Evolutionary conservation across 2,113 vertebrate genomes (phyloP), one percentile per base, ranked within the genome.

Genomic region (Chlamydotis undulata): DNA sequence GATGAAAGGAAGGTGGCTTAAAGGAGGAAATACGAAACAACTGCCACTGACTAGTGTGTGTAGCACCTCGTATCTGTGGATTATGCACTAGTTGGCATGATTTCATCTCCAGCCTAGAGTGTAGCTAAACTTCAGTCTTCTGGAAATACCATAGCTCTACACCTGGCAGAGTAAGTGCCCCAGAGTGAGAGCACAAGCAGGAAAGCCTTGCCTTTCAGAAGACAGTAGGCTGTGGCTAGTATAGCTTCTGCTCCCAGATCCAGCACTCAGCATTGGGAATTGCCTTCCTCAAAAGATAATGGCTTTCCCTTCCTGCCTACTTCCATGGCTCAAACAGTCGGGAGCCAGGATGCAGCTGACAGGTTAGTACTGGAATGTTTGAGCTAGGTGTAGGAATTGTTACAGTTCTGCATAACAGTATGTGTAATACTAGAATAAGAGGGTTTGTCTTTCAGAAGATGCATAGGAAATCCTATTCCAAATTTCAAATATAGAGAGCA

Each of bases 61-160:
- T 47, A 63, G 60, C 5, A 2, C 23, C 52, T 28, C 41, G 0
- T 61, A 43, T 26, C 43, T 75, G 4, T 24, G 23, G 74, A 35
- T 25, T 11, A 9, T 53, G 47, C 2, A 1, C 5, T 63, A 0
- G 43, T n/a, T 53, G 47, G 25, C 21, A 45, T 29, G 39, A 43
- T 86, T 92, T 73, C 16, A 33, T 53, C 45, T 83, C 45, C 78
- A 77, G 67, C 45, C 31, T 22, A 29, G 24, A 10, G 3, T 55
- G 14, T 35, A 45, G 25, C 37, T 95, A 56, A 86, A 80, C 10
- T 57, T 87, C 21, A 73, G 33, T 19, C 39, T 73, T 85, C 24
- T 57, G 56, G 43, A 89, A 93, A 39, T 53, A 14, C 16, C 14
- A 43, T 43, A 43, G 41, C 41, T 43, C 41, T 43, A 43, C 41